A percentile compares a stretch with the other conserved stretches of the same genome.
Evolutionary conservation across 2,797 vertebrate genomes (phyloP).

Genomic region (Huso huso): DNA sequence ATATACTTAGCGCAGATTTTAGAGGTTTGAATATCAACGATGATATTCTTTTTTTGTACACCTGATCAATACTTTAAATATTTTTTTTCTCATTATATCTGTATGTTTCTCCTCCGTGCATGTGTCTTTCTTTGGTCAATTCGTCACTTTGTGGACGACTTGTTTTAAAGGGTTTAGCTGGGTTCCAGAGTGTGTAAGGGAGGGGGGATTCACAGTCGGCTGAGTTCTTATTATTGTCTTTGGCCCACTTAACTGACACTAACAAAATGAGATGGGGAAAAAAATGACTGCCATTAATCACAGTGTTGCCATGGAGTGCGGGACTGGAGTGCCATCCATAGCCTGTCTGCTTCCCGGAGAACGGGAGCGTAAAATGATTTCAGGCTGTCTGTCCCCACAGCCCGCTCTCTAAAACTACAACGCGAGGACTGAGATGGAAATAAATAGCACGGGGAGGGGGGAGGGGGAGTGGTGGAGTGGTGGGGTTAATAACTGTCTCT

Average conservation of each 20-base stretch:
- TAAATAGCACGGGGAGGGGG: not conserved
- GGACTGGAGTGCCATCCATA: constrained; percentile 49
- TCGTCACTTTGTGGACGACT: too few species aligned
- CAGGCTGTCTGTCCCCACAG: constrained; percentile 36
- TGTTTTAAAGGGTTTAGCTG: too few species aligned
- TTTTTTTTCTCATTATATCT: too few species aligned
- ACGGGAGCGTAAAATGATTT: constrained; percentile 49
- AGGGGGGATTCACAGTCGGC: constrained; percentile 53
- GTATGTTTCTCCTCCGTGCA: too few species aligned
- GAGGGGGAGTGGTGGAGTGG: not conserved
- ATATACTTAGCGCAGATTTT: too few species aligned
- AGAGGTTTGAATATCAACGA: too few species aligned
- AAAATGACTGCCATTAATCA: constrained; percentile 64
- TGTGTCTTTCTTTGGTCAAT: too few species aligned
- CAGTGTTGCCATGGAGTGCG: constrained; percentile 45
- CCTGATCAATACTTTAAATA: too few species aligned
- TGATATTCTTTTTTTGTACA: too few species aligned
- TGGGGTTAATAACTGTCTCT: too few species aligned
- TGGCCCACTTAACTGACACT: constrained; percentile 68
- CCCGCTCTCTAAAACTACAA: constrained; percentile 6
- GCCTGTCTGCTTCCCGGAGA: constrained; percentile 41
- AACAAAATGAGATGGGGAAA: constrained; percentile 65
- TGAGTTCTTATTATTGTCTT: constrained; percentile 67
- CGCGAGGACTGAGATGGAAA: constrained; percentile 1
- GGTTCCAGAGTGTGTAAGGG: too few species aligned